phyloP scores from a whole-genome alignment of 2,888 invertebrate genomes.

The Polydrusus cervinus region DNA sequence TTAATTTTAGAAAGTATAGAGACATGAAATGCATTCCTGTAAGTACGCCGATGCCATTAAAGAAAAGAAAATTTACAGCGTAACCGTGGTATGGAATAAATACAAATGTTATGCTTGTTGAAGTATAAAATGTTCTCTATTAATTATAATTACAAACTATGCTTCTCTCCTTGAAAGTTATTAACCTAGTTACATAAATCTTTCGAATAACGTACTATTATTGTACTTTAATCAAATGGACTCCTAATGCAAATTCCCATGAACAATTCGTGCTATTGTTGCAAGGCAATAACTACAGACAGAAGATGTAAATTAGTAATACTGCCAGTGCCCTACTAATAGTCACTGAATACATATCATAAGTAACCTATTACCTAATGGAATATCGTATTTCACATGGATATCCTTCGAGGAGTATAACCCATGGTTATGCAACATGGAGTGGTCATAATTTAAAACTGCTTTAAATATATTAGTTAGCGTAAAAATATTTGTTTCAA shows the following conservation, averaged over 20 bases:
- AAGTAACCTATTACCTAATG: background rate
- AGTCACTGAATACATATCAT: conserved; percentile 14
- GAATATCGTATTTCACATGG: conserved; percentile 8
- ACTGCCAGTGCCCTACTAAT: conserved; percentile 17
- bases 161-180: background rate
- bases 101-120: too few species aligned
- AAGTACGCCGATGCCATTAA: too few species aligned
- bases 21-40: too few species aligned
- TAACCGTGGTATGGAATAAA: too few species aligned
- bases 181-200: conserved; percentile 28
- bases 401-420: background rate
- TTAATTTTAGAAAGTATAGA: too few species aligned
- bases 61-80: too few species aligned
- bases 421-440: too few species aligned
- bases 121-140: too few species aligned
- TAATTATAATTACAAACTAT: background rate
- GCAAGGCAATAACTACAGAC: conserved; percentile 40
- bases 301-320: conserved; percentile 42
- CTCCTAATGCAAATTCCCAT: conserved; percentile 37
- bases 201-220: conserved; percentile 33
- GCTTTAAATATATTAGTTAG: background rate
- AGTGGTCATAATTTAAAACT: background rate
- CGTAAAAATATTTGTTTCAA: too few species aligned
- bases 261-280: conserved; percentile 39
- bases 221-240: conserved; percentile 39